phyloP scores from a whole-genome alignment of 2,888 invertebrate species.

The Muscina levida region DNA sequence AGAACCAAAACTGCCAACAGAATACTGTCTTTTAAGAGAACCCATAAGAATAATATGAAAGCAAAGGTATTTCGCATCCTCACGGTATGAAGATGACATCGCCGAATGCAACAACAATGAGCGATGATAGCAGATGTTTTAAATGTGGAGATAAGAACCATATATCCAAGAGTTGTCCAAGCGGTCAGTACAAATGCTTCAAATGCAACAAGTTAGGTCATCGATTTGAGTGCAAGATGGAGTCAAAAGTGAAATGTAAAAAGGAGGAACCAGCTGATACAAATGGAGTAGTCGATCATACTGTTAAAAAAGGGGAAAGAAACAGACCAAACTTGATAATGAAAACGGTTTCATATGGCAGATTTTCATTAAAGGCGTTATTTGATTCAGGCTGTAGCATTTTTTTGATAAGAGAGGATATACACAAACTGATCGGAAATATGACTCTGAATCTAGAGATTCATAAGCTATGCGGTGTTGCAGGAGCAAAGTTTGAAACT shows the following conservation, averaged over 20 bases:
- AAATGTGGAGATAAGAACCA: neutral
- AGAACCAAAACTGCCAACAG: too few relatives aligned
- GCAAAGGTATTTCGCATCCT: neutral
- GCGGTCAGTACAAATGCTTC: neutral
- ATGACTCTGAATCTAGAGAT: neutral
- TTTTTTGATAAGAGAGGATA: neutral
- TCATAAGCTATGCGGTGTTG: neutral
- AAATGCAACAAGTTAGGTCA: neutral
- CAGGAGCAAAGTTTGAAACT: neutral
- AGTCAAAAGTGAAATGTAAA: neutral
- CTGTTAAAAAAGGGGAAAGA: too few relatives aligned
- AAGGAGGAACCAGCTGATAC: neutral
- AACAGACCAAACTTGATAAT: too few relatives aligned
- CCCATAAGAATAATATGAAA: too few relatives aligned
- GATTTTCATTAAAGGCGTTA: too few relatives aligned
- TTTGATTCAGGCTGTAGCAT: constrained; percentile 2
- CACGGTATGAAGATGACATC: neutral
- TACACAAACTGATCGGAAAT: neutral
- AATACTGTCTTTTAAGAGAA: too few relatives aligned
- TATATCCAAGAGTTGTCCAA: neutral
- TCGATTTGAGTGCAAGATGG: too few relatives aligned
- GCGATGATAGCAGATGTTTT: neutral
- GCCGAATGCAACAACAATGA: too few relatives aligned
- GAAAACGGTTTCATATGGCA: too few relatives aligned
- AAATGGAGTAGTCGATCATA: too few relatives aligned